These are phyloP conservation scores for Phaenicophaeus curvirostris DNA, from an alignment of 2,797 vertebrate genomes.

Conservation along the genomic window DNA sequence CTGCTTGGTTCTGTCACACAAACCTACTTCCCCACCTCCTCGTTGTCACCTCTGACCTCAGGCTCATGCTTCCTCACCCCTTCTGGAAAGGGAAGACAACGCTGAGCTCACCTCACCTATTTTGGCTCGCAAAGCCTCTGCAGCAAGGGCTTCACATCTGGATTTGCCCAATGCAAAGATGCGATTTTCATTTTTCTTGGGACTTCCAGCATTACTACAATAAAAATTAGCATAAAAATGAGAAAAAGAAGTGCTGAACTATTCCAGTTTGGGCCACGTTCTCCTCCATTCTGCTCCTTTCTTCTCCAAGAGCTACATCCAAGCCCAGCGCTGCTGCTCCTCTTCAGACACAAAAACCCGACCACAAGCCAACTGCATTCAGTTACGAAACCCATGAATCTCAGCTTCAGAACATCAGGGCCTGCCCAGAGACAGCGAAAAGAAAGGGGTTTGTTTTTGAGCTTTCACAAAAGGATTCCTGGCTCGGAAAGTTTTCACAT, in stretches of 20 bases:
- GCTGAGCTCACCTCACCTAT: neutral
- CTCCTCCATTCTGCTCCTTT: fast-evolving
- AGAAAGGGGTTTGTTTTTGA: neutral
- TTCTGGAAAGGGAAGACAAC: neutral
- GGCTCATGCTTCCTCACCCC: fast-evolving
- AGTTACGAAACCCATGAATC: neutral
- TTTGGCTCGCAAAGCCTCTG: neutral
- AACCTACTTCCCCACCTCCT: neutral
- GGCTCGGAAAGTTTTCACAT: neutral
- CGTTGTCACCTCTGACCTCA: neutral
- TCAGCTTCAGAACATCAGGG: neutral
- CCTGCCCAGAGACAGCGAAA: neutral
- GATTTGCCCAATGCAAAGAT: neutral
- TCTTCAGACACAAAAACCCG: neutral
- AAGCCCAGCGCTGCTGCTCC: neutral
- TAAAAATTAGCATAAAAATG: neutral
- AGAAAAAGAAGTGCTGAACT: fast-evolving
- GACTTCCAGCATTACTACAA: neutral
- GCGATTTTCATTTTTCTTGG: fast-evolving
- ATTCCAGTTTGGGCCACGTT: fast-evolving
- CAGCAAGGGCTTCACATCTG: neutral
- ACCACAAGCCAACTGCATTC: neutral
- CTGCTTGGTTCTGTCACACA: neutral
- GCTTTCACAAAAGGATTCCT: constrained; percentile 41
- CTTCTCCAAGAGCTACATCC: neutral